Evolutionary conservation across 2,113 vertebrate genomes (phyloP), one percentile per base, ranked within the genome.

Genomic region (Mormyrus lacerda): DNA sequence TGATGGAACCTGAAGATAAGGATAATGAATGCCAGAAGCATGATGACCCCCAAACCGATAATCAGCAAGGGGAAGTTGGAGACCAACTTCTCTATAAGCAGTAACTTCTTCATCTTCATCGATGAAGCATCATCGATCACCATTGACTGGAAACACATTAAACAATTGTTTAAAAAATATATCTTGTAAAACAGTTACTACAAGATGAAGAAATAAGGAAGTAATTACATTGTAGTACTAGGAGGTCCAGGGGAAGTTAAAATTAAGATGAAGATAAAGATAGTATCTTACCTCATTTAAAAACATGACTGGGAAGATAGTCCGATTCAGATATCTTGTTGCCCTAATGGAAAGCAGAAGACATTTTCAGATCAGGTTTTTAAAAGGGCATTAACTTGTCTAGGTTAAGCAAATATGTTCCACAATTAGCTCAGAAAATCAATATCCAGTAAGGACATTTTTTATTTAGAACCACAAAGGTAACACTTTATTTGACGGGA

Each of bases 301-400:
- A 85, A 95, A 96, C 93, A 96, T 93, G 17, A 96, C 87, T 0
- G 96, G 96, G 79, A 96, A 95, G 42, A 96, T 27, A 1, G 92
- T 96, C 0, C 91, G 85, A 10, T 94, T 95, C 13, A 96, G 9
- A 8, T 0, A 0, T 90, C 7, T 95, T 6, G 95, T 96, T 53
- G 69, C 88, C 50, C 96, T 96, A 93, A 90, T 50, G 13, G 51
- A n/a, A 84, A 88, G 27, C 24, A 61, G 47, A 65, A 73, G 53
- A 87, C 15, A 88, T 47, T 39, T 19, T 87, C 13, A 86, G 85
- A 10, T 35, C 13, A 39, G 21, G 9, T 15, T 55, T 51, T 21
- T 24, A 87, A 39, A 86, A 51, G 1, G 44, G 42, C 79, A 24
- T 45, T 44, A 55, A 53, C 27, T 27, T 47, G 13, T 85, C 45